Conservation (phyloP, 2,797 vertebrate species). For the Alcedo quadribrachys region DNA sequence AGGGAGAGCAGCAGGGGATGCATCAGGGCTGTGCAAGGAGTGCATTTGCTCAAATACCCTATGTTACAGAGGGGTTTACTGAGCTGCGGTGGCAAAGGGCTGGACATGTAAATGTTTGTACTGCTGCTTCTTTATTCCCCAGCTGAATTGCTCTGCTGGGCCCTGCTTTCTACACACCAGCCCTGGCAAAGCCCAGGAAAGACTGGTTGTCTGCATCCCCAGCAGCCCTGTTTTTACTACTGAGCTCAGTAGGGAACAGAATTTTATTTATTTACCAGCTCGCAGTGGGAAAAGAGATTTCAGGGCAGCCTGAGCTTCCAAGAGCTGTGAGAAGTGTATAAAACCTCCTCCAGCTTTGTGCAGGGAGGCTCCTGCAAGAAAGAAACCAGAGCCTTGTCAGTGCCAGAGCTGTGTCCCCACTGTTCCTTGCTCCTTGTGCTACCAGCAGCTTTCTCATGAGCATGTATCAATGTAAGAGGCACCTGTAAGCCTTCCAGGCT, state of each 20-base stretch:
- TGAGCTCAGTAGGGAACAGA: background rate
- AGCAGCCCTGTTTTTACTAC: background rate
- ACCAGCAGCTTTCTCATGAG: background rate
- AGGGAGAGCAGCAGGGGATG: background rate
- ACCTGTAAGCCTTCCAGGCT: slow-evolving; percentile 7
- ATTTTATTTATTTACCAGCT: slow-evolving; percentile 39
- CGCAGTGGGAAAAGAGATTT: slow-evolving; percentile 16
- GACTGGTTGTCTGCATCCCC: background rate
- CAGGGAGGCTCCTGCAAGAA: background rate
- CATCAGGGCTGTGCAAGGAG: background rate
- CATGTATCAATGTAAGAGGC: background rate
- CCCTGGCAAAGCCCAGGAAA: background rate
- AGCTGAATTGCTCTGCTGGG: accelerated
- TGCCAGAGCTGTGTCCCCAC: background rate
- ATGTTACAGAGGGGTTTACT: accelerated
- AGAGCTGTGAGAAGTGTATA: background rate
- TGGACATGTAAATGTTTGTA: background rate
- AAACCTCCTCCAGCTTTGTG: slow-evolving; percentile 22
- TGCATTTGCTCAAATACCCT: background rate
- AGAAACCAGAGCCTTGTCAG: background rate
- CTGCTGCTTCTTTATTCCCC: background rate
- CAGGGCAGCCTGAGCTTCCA: slow-evolving; percentile 21
- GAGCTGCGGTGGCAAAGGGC: background rate
- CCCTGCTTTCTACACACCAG: background rate
- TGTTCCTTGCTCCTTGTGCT: background rate